Base-by-base conservation (phyloP, 2,113 vertebrate species). In the Phyllopteryx taeniolatus region DNA sequence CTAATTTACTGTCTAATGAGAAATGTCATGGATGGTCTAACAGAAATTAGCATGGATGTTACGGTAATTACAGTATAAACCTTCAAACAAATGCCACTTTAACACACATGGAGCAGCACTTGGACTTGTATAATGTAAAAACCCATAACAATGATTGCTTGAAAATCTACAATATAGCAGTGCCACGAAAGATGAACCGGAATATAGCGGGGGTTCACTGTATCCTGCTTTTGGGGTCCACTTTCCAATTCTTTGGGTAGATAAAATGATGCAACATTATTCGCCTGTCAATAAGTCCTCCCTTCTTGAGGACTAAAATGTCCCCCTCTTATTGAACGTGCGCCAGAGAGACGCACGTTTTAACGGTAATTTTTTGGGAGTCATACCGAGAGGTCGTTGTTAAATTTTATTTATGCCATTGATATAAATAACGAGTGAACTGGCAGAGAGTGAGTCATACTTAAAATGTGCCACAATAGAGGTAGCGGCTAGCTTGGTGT, bases 211-310 rank as follows among this genome's bases (percentile, higher is more conserved):
- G 27, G 27, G 27, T 3, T 39, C 35, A 39, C 35, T 3, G 35
- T 39, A 39, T 39, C 35, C 35, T 39, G 35, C 35, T 39, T 39
- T 39, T 39, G 35, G 35, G 35, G 35, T 6, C 35, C 35, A 39
- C 35, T 39, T 39, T n/a, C 27, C 27, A 27, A 27, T 27, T 56
- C 20, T 22, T n/a, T 10, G n/a, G 1, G 7, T 2, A 56, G 53
- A 56, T 56, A 56, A 56, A 56, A n/a, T 56, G 53, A 56, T 56
- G 53, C 53, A 56, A 56, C 19, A 56, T 56, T 56, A 56, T 56
- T n/a, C 53, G 5, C 53, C 53, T 9, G 53, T n/a, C n/a, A n/a
- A 56, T 56, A 56, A 56, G 22, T 56, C 53, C 20, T 56, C 53
- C 20, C 53, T 56, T 56, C 10, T n/a, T 22, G 20, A n/a, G 20